Evolutionary conservation across 1,140 invertebrate species (phyloP), one percentile per base, ranked within the genome.

Genomic region (Aradophagus sp.): DNA sequence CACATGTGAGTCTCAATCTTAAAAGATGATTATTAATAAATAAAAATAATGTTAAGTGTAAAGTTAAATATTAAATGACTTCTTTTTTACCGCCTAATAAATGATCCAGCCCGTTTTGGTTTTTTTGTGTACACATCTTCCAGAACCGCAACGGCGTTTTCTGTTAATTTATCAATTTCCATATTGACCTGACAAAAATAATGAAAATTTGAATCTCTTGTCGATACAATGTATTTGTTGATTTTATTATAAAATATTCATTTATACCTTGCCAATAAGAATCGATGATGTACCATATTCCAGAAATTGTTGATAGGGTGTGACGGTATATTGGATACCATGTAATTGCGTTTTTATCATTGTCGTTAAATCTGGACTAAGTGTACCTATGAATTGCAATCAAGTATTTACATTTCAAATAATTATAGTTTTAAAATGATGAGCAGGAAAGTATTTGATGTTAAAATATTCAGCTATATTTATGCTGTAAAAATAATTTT

Each of bases 201-300:
- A 38, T 41, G 50, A 27, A 5, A 1, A 12, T 5, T 36, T 3
- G 10, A 17, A n/a, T 2, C 13, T 7, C 2, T 11, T 10, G 2
- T 2, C 13, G 7, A 26, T 38, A 6, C 27, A 16, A 38, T 5
- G 31, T 19, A 14, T 27, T 31, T 27, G 55, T n/a, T 8, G 31
- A 5, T 16, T 29, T 13, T 23, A 8, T 8, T 4, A 23, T 5
- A 4, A 23, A 41, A 6, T 41, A 1, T 44, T 29, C 6, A 47
- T 10, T 27, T 11, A 0, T 87, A 93, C 91, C 58, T 81, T 88
- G 69, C 93, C 93, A 75, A 95, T 85, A 12, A 86, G 79, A 7
- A 90, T 82, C 44, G 90, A 85, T 29, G 93, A 87, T 20, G 80
- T 79, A 1, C 91, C 93, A 85, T 90, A 95, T 78, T 91, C 89